These are phyloP conservation scores for Idris sp. DNA, from an alignment of 1,140 invertebrate species.

Conservation along the genomic window DNA sequence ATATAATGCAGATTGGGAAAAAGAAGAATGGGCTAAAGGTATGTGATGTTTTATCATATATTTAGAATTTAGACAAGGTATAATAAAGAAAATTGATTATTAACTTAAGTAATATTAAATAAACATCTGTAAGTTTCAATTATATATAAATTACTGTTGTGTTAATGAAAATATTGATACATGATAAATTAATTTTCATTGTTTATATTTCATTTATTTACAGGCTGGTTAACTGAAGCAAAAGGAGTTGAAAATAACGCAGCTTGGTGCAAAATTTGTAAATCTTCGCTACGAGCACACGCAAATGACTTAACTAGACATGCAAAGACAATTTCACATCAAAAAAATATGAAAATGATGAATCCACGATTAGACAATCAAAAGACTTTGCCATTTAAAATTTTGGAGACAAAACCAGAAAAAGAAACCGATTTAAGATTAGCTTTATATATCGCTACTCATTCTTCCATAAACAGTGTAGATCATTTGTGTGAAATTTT, in stretches of 20 bases:
- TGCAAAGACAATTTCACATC: slow-evolving; percentile 16
- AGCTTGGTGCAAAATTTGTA: slow-evolving; percentile 56
- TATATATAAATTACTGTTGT: background rate
- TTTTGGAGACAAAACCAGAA: background rate
- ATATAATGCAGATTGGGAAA: slow-evolving; percentile 23
- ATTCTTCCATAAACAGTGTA: slow-evolving; percentile 38
- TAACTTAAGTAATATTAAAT: background rate
- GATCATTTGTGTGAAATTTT: slow-evolving; percentile 55
- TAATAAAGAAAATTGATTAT: too few relatives aligned
- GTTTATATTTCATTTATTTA: slow-evolving; percentile 2
- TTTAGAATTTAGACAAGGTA: background rate
- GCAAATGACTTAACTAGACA: slow-evolving; percentile 45
- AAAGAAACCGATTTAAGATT: slow-evolving; percentile 44
- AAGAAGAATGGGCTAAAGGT: slow-evolving; percentile 23
- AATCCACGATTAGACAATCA: background rate
- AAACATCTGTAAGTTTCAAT: background rate
- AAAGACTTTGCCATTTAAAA: slow-evolving; percentile 7
- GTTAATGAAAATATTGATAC: background rate
- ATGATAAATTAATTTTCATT: too few relatives aligned
- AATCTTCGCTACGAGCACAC: slow-evolving; percentile 36
- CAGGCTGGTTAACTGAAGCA: slow-evolving; percentile 27
- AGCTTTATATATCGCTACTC: slow-evolving; percentile 36
- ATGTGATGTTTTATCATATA: slow-evolving; percentile 1
- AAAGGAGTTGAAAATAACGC: slow-evolving; percentile 18
- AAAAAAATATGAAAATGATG: slow-evolving; percentile 15